phyloP scores from a whole-genome alignment of 92 coral and sea anemone species.

The Palythoa caribaeorum region DNA sequence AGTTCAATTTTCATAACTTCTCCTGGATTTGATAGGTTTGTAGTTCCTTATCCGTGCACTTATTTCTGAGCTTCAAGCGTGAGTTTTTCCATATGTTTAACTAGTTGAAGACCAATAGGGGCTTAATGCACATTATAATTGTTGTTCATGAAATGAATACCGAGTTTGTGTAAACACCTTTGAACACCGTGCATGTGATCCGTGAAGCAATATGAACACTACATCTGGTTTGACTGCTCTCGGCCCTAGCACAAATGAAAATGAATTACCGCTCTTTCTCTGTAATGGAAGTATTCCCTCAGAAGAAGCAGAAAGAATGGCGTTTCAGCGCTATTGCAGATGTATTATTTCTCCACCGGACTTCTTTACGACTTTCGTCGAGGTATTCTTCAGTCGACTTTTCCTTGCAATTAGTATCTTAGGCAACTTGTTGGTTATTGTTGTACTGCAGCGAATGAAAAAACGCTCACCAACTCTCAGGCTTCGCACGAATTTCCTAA shows the following conservation, averaged over 20 bases:
- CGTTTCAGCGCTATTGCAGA: conserved; percentile 63
- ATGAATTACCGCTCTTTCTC: conserved; percentile 54
- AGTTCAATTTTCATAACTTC: neutral
- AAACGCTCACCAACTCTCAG: conserved; percentile 50
- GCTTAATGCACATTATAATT: neutral
- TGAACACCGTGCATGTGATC: neutral
- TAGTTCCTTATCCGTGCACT: neutral
- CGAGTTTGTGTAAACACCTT: conserved; percentile 11
- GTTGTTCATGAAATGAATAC: neutral
- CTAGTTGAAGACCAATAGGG: neutral
- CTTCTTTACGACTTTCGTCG: conserved; percentile 54
- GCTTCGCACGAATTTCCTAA: conserved; percentile 74
- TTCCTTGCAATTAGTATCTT: conserved; percentile 70
- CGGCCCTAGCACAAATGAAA: neutral
- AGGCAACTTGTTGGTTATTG: conserved; percentile 80
- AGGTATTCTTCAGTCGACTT: conserved; percentile 76
- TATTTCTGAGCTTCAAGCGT: neutral
- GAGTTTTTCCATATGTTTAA: neutral
- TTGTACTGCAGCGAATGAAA: conserved; percentile 78
- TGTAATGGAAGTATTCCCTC: conserved; percentile 63
- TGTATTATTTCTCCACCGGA: conserved; percentile 69
- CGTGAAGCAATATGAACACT: neutral
- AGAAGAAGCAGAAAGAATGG: conserved; percentile 42
- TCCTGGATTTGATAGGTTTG: neutral
- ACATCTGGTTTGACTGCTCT: neutral